Evolutionary conservation across 2,888 invertebrate species (phyloP).

Genomic region (Eulithis testata): DNA sequence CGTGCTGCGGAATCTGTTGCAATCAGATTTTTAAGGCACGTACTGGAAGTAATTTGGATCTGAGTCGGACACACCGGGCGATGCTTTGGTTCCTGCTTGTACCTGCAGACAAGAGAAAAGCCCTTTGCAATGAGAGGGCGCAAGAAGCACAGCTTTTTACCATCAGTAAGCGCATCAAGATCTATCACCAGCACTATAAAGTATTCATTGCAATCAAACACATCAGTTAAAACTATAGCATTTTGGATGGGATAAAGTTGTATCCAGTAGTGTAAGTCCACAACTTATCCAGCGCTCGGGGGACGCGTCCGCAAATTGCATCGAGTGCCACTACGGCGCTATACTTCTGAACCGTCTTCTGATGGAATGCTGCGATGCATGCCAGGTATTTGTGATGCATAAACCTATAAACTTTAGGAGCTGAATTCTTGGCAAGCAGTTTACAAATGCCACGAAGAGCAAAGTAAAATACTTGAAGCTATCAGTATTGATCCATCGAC

Average conservation of each 20-base stretch:
- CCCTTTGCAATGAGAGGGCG: no score
- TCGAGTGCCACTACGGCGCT: constrained; percentile 25
- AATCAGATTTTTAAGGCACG: not conserved
- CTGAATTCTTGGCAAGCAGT: not conserved
- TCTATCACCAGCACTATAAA: no score
- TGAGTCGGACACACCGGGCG: not conserved
- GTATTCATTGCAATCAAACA: no score
- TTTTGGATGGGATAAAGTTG: not conserved
- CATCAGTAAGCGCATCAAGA: no score
- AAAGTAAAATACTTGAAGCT: not conserved
- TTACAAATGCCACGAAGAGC: not conserved
- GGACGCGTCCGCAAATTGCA: constrained; percentile 35
- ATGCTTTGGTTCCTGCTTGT: no score
- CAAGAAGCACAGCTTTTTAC: no score
- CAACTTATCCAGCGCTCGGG: constrained; percentile 6
- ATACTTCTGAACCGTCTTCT: constrained; percentile 15
- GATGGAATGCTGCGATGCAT: constrained; percentile 17
- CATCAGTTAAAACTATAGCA: no score
- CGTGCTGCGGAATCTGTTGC: not conserved
- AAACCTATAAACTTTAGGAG: constrained; percentile 5
- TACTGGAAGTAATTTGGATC: not conserved
- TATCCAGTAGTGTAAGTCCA: constrained; percentile 12
- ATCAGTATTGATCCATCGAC: not conserved
- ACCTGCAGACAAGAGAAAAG: no score
- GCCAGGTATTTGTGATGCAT: constrained; percentile 8